Percentiles rank a stretch among this genome's conserved stretches.
Evolutionary conservation across 2,888 invertebrate genomes (phyloP).

Genomic region (Limnephilus marmoratus): DNA sequence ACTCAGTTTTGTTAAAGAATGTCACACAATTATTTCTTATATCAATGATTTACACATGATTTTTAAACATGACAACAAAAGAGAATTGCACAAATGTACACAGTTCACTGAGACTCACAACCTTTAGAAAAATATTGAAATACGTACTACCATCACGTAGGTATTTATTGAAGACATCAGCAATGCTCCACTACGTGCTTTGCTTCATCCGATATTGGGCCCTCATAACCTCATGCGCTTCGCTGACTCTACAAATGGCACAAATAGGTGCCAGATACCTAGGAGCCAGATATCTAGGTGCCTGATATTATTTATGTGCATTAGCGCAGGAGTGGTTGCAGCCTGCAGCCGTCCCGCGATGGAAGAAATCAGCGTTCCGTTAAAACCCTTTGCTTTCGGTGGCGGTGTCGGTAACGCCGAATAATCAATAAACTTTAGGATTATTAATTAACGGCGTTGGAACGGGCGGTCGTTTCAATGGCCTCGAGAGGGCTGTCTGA

Average conservation of each 20-base stretch:
- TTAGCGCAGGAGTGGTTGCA: not conserved
- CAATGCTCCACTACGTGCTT: not conserved
- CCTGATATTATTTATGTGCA: not conserved
- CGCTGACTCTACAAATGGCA: not conserved
- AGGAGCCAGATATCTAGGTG: not conserved
- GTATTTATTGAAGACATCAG: not conserved
- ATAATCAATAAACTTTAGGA: constrained; percentile 57
- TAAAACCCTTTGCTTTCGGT: constrained; percentile 23
- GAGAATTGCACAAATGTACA: no score
- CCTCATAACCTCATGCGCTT: not conserved
- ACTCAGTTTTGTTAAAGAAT: no score
- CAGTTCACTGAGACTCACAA: no score
- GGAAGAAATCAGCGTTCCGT: constrained; percentile 28
- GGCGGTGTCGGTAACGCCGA: constrained; percentile 44
- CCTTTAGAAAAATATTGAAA: no score
- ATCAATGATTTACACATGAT: no score
- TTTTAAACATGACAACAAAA: no score
- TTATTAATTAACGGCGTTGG: constrained; percentile 54
- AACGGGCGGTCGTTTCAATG: constrained; percentile 31
- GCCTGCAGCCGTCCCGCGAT: not conserved
- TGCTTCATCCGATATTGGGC: not conserved
- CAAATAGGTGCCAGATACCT: not conserved
- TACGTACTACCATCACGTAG: not conserved
- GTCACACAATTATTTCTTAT: no score
- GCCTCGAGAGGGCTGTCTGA: constrained; percentile 42